Base-by-base conservation (phyloP, 2,888 invertebrate species). In the Tortrix viridana region DNA sequence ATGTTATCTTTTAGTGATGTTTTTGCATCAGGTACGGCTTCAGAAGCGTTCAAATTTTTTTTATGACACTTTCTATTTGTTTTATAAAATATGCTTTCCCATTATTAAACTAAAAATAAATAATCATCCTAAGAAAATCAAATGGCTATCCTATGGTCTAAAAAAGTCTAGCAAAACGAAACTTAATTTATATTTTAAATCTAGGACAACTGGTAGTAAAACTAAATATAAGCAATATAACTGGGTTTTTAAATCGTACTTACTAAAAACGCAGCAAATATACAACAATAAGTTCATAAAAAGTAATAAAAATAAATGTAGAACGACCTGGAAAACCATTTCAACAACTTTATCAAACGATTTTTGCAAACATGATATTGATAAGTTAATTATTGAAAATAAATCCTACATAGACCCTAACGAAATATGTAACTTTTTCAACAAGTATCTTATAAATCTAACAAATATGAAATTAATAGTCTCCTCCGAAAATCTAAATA, bases 161-260 rank as follows among this genome's bases (percentile, higher is more conserved):
- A 43, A 43, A 43, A 43, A 43, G 18, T 43, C 43, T 20, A 22
- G 46, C n/a, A 22, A 20, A 46, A 46, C 46, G 6, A 46, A 46
- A 20, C 12, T 12, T 4, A 3, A n/a, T 46, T 14, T 46, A 4
- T 46, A 46, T 46, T 46, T 46, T 19, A 22, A 46, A 43, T 43
- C 16, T 18, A 43, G 18, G 18, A 43, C 26, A 1, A 9, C 7
- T 26, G 26, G 26, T 26, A 26, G 9, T 26, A 26, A 26, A 9
- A 9, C 9, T 26, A 19, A 43, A 43, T 18, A 18, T 43, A 16
- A 16, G 3, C n/a, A 18, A 2, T 43, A 43, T 9, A 43, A 43
- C 18, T 1, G 16, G 18, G 16, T 43, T 18, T 43, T 18, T 16
- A 43, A 43, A 16, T 43, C 43, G 3, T 43, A 18, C 18, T 16